Base-by-base conservation (phyloP, 1,140 invertebrate genomes). In the Sinonovacula constricta region DNA sequence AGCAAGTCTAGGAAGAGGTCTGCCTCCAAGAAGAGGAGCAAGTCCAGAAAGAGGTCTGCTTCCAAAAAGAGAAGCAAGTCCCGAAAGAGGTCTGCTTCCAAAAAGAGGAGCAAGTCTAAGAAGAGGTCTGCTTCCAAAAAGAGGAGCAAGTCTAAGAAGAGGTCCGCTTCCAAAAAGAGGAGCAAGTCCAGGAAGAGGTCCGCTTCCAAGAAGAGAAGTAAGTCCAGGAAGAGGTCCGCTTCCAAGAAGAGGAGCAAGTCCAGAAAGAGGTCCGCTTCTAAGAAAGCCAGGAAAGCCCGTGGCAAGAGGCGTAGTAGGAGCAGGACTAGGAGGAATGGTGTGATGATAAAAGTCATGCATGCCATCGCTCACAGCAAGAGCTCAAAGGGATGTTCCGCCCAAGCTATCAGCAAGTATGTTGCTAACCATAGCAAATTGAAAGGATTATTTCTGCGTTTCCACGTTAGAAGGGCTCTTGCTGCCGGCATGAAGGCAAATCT, bases 371-470 rank as follows among this genome's bases (percentile, higher is more conserved):
- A 1, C 22, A 72, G 62, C 69, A 59, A 39, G 10, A 72, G 56
- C 56, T 62, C 49, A 33, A 69, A 56, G 22, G 56, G 69, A 36
- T 56, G 56, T 14, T 72, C 69, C 1, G 39, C 57, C 10, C 57
- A 62, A 31, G 57, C 56, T 15, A 72, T 72, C 54, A 28, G 69
- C 22, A 72, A 72, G 57, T 72, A 72, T 45, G 69, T 72, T 4
- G 33, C 18, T 51, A 45, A 56, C 5, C 69, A 72, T n/a, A 33
- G 57, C 39, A 18, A 36, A 33, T 26, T 72, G 22, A 36, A 14
- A 49, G 69, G 69, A 12, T 36, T 14, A 15, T 62, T 72, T 5
- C 54, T 72, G 22, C 60, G 33, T 28, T 72, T 72, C 28, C 15
- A 18, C 3, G 54, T 72, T 24, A 60, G 57, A n/a, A 57, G 28